Percentiles rank a stretch among this genome's conserved stretches.
phyloP scores from a whole-genome alignment of 2,888 invertebrate species.

The Melanostoma mellinum region DNA sequence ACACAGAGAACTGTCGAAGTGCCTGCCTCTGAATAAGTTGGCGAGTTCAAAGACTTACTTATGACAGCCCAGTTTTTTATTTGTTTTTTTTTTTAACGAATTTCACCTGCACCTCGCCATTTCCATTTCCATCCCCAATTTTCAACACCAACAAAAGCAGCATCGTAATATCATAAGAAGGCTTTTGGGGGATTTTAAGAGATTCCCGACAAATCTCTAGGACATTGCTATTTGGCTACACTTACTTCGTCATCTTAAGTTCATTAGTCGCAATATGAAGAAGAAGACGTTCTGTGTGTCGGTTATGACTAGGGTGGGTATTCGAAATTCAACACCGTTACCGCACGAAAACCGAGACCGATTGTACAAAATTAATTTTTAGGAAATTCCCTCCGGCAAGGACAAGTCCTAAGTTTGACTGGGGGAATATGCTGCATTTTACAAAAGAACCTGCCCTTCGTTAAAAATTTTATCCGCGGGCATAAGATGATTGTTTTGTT shows the following conservation, averaged over 20 bases:
- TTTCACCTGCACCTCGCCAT: no score
- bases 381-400: conserved; percentile 42
- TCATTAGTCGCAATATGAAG: conserved; percentile 53
- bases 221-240: conserved; percentile 36
- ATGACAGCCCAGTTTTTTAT: conserved; percentile 6
- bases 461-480: conserved; percentile 56
- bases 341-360: conserved; percentile 47
- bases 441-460: conserved; percentile 46
- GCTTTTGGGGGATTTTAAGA: conserved; percentile 41
- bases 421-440: not conserved
- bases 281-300: no score
- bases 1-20: conserved; percentile 47
- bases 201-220: conserved; percentile 47
- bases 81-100: no score
- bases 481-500: conserved; percentile 11
- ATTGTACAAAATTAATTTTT: conserved; percentile 61
- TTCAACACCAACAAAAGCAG: not conserved
- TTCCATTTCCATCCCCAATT: no score
- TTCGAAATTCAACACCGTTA: conserved; percentile 11
- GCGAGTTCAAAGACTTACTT: conserved; percentile 62
- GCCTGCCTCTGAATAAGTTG: conserved; percentile 46
- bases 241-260: conserved; percentile 68
- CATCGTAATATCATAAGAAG: conserved; percentile 18
- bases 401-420: not conserved
- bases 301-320: not conserved